phyloP scores from a whole-genome alignment of 2,797 vertebrate genomes.

The Acrocephalus scirpaceus region DNA sequence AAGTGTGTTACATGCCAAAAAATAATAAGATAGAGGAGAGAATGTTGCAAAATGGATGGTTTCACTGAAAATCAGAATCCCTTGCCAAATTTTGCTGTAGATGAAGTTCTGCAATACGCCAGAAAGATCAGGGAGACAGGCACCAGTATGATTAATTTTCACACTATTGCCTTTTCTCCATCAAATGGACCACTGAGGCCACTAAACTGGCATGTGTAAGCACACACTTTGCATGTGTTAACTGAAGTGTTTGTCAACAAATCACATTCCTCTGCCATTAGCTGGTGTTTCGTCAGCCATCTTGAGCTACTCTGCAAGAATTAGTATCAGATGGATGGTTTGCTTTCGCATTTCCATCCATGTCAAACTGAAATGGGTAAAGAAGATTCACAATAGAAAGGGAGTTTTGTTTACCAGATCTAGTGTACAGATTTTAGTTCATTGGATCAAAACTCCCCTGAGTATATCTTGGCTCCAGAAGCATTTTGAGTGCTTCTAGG shows the following conservation, averaged over 20 bases:
- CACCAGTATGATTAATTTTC: conserved; percentile 72
- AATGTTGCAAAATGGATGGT: conserved; percentile 28
- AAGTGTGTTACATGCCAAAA: conserved; percentile 7
- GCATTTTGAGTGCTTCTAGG: background rate
- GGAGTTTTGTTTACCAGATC: background rate
- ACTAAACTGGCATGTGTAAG: background rate
- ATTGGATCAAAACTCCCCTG: background rate
- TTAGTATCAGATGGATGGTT: conserved; percentile 14
- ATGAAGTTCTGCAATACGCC: conserved; percentile 50
- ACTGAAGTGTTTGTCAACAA: conserved; percentile 74
- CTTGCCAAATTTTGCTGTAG: conserved; percentile 51
- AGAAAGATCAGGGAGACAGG: conserved; percentile 70
- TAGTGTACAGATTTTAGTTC: background rate
- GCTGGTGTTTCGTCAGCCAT: conserved; percentile 39
- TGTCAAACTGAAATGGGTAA: background rate
- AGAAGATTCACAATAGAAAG: background rate
- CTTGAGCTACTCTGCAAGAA: conserved; percentile 56
- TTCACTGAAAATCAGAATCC: conserved; percentile 37
- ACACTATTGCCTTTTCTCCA: conserved; percentile 33
- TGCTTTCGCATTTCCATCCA: background rate
- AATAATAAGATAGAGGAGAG: conserved; percentile 6
- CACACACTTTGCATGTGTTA: conserved; percentile 36
- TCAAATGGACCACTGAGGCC: conserved; percentile 52
- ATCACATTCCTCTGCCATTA: conserved; percentile 63
- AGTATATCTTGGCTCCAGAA: background rate